These are phyloP conservation scores for Ptilonorhynchus violaceus DNA, from an alignment of 2,113 vertebrate species.

Conservation along the genomic window DNA sequence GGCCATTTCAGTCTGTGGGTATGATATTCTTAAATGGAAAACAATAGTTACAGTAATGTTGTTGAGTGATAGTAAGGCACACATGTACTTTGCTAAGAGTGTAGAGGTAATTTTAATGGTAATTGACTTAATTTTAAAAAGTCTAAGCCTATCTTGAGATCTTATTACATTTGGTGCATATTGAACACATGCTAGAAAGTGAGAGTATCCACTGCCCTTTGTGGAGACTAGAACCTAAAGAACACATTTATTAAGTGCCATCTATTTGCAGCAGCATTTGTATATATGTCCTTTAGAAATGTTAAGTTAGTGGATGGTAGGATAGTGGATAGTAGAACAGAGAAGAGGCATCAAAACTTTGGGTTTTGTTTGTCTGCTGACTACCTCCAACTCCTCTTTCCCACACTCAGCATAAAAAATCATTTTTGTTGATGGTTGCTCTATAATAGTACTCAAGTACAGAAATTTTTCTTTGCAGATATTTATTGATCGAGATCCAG, in stretches of 20 bases:
- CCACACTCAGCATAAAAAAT: background rate
- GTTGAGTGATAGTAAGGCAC: background rate
- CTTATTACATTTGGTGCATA: background rate
- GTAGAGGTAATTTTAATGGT: background rate
- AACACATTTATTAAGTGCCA: background rate
- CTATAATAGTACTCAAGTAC: background rate
- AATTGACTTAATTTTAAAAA: background rate
- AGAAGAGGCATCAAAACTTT: background rate
- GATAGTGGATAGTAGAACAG: background rate
- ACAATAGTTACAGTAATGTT: background rate
- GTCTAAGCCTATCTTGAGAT: background rate
- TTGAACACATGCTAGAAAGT: background rate
- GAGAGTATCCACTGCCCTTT: background rate
- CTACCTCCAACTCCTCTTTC: background rate
- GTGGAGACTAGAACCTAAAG: background rate
- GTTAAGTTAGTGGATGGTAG: background rate
- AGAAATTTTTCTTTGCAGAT: conserved; percentile 78
- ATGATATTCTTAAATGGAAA: background rate
- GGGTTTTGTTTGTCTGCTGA: background rate
- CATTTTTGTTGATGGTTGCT: background rate
- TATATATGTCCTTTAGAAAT: background rate
- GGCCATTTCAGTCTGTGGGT: background rate
- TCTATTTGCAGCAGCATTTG: background rate
- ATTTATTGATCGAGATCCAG: conserved; percentile 98
- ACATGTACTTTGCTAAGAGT: background rate